Base-by-base conservation (phyloP, 2,888 invertebrate genomes). In the Ormyrus labotus region DNA sequence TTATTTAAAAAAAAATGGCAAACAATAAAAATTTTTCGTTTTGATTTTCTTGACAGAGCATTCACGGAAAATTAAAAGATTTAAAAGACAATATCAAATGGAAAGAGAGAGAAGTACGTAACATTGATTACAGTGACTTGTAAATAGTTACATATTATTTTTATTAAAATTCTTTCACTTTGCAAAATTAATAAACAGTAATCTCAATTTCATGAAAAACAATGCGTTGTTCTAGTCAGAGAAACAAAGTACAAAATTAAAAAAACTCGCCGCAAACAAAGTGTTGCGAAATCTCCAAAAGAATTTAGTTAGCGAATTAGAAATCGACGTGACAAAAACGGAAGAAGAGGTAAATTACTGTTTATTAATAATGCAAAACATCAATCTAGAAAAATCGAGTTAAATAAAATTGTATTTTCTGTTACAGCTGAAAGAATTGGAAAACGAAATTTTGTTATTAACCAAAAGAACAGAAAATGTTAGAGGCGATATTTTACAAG, bases 261-360 rank as follows among this genome's bases (percentile, higher is more conserved):
- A 34, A 34, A 34, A 34, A 4, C 34, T 63, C 61, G 74, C 86
- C 13, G 85, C 86, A 61, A 83, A 80, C 71, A 83, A 84, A 64
- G 86, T 77, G 6, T 80, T 82, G 55, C 81, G 80, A 10, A 81
- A 82, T 82, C 81, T 85, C 6, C 87, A 86, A 68, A 85, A 83
- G 61, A 81, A 65, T 61, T 83, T 88, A 61, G 82, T 87, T 78
- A 80, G 68, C 0, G 86, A 85, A 61, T 82, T 88, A 58, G 88
- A 87, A 78, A 84, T 82, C 57, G 86, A 88, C n/a, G 82, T 88
- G 68, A 73, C 76, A 19, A 83, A 84, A 79, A 87, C 86, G 5
- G 86, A 88, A 75, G 75, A 83, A 48, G 87, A 88, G 85, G 89
- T 88, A 83, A 78, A 84, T 77, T 77, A 78, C 72, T 74, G 73